Conservation (phyloP, 2,888 invertebrate genomes). For the Tridacna gigas region DNA sequence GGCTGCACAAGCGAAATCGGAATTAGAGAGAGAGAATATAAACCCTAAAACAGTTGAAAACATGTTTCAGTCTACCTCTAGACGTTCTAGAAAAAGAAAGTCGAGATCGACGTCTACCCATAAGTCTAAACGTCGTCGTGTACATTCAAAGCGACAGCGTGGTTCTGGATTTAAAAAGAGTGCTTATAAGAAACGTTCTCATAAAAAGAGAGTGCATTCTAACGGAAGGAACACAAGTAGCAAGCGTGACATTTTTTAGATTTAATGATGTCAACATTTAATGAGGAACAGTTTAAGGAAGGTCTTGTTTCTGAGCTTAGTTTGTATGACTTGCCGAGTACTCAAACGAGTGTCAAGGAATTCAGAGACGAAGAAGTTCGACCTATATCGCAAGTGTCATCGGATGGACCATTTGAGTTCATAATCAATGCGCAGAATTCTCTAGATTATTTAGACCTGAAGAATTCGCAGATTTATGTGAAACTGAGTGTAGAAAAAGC, state of each 20-base stretch:
- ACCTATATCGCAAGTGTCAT: conserved; percentile 18
- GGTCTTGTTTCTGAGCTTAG: conserved; percentile 42
- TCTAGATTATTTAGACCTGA: conserved; percentile 52
- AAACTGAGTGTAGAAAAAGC: conserved; percentile 11
- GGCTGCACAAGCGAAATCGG: conserved; percentile 36
- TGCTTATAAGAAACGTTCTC: background rate
- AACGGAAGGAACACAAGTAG: background rate
- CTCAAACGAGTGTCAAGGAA: conserved; percentile 18
- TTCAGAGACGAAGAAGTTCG: conserved; percentile 16
- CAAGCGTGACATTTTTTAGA: conserved; percentile 29
- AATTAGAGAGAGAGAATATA: conserved; percentile 36
- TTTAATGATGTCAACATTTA: conserved; percentile 55
- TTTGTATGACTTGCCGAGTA: conserved; percentile 27
- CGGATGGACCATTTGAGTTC: conserved; percentile 58
- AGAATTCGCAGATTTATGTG: conserved; percentile 14
- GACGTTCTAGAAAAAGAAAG: conserved; percentile 32
- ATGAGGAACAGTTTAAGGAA: conserved; percentile 52
- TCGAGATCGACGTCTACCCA: background rate
- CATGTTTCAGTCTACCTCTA: conserved; percentile 22
- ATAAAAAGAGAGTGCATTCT: background rate
- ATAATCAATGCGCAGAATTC: conserved; percentile 42
- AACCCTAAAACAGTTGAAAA: conserved; percentile 26
- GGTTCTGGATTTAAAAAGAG: conserved; percentile 8
- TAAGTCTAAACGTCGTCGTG: conserved; percentile 22
- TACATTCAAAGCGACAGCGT: conserved; percentile 23